Evolutionary conservation across 2,113 vertebrate species (phyloP), one percentile per base, ranked within the genome.

Genomic region (Argyrosomus japonicus): DNA sequence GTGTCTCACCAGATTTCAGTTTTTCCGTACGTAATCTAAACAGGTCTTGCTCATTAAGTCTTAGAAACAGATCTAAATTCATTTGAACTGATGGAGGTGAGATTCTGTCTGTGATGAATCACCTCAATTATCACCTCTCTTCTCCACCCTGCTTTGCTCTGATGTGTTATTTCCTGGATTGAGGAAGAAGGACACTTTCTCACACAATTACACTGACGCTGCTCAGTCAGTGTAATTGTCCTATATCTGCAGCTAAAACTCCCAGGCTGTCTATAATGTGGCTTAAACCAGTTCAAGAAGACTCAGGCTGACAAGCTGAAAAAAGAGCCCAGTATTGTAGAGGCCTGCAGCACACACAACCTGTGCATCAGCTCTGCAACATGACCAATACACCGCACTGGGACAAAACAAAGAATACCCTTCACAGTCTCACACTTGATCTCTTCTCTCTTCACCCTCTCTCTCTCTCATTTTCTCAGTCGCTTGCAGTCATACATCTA

Each of bases 361-460:
- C 50, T 11, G 29, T 70, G 67, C 87, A 79, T 85, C 77, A 76
- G 58, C 74, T 71, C 56, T 63, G 50, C 47, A 63, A 3, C 45
- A 36, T 83, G 84, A 88, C 67, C 65, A 71, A 87, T 40, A n/a
- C 60, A 15, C 82, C 36, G 47, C 71, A 17, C 56, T 56, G 32
- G 43, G 74, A 74, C 58, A 40, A 77, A 73, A 60, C 48, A 40
- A 65, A 69, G 36, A 74, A 48, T 11, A 21, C 9, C 10, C 11
- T n/a, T 68, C 57, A 79, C 32, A 8, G 60, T 63, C 65, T 68
- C 23, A 48, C 32, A 68, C 36, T 36, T 36, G 36, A 36, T 36
- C 36, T 36, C 36, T 36, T 36, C 36, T 36, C 36, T 36, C 36
- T 36, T 36, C 23, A 6, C 53, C 29, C 25, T 40, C 5, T 25